Conservation (phyloP, 1,140 invertebrate species). For the Mya arenaria region DNA sequence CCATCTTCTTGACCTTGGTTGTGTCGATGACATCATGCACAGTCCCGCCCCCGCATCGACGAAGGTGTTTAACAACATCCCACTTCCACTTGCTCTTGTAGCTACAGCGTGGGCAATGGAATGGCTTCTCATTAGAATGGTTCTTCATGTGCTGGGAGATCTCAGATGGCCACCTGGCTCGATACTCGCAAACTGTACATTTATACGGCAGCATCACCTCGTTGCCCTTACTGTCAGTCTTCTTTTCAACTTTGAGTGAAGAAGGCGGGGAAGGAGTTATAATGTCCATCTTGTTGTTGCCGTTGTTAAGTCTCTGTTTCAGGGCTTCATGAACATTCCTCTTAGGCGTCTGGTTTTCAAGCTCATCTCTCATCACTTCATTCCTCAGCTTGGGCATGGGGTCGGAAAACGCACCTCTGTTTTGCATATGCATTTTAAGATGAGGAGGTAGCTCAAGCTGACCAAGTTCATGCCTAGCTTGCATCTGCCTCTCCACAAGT, state of each 20-base stretch:
- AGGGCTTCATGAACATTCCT: slow-evolving; percentile 58
- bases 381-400: slow-evolving; percentile 9
- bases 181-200: slow-evolving; percentile 78
- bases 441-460: slow-evolving; percentile 11
- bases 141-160: slow-evolving; percentile 82
- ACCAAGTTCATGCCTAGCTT: slow-evolving; percentile 26
- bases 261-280: neutral
- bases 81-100: slow-evolving; percentile 82
- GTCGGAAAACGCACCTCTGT: slow-evolving; percentile 30
- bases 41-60: slow-evolving; percentile 79
- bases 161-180: slow-evolving; percentile 81
- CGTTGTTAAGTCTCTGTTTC: slow-evolving; percentile 57
- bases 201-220: slow-evolving; percentile 77
- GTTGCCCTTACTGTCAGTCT: slow-evolving; percentile 31
- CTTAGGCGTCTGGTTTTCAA: slow-evolving; percentile 30
- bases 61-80: slow-evolving; percentile 81
- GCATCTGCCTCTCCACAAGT: slow-evolving; percentile 41
- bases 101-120: slow-evolving; percentile 78
- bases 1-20: slow-evolving; percentile 65
- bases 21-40: slow-evolving; percentile 80
- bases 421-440: slow-evolving; percentile 12
- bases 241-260: neutral
- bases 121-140: slow-evolving; percentile 81
- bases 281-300: slow-evolving; percentile 18
- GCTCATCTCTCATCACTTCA: slow-evolving; percentile 1